Percentiles rank a stretch among this genome's conserved stretches.
Evolutionary conservation across 2,888 invertebrate genomes (phyloP).

Genomic region (Boloria euphrosyne): DNA sequence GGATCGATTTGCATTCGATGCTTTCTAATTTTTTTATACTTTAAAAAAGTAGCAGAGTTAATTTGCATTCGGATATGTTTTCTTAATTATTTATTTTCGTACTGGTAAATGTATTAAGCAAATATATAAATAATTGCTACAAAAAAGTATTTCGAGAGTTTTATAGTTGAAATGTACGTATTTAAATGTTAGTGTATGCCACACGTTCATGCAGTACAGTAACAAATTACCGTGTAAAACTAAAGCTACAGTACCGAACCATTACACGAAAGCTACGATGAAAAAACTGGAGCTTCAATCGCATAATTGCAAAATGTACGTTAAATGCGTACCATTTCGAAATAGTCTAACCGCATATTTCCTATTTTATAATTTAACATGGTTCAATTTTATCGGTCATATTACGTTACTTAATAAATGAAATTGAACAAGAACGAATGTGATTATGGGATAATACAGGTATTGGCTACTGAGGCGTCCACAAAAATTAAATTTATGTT

Average conservation of each 20-base stretch:
- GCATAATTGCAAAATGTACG: slow-evolving; percentile 23
- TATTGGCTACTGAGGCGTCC: no score
- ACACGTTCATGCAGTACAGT: background rate
- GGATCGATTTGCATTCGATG: slow-evolving; percentile 43
- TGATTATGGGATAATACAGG: no score
- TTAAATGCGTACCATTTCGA: slow-evolving; percentile 2
- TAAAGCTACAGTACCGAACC: slow-evolving; percentile 19
- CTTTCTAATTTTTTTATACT: slow-evolving; percentile 29
- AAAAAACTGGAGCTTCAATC: slow-evolving; percentile 24
- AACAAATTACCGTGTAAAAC: slow-evolving; percentile 17
- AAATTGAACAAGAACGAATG: no score
- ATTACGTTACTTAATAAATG: no score
- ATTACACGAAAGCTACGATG: slow-evolving; percentile 22
- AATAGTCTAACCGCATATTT: background rate
- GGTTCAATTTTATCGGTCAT: no score
- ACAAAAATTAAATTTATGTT: no score
- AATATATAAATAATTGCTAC: no score
- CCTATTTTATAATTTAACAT: background rate
- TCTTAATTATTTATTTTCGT: no score
- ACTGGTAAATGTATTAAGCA: no score
- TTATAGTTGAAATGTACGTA: background rate
- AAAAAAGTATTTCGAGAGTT: no score
- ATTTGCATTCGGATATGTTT: no score
- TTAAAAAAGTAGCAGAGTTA: background rate
- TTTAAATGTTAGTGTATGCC: background rate